Percentiles rank a stretch among this genome's conserved stretches.
Conservation (phyloP, 2,113 vertebrate genomes). For the Crotalus horridus region DNA sequence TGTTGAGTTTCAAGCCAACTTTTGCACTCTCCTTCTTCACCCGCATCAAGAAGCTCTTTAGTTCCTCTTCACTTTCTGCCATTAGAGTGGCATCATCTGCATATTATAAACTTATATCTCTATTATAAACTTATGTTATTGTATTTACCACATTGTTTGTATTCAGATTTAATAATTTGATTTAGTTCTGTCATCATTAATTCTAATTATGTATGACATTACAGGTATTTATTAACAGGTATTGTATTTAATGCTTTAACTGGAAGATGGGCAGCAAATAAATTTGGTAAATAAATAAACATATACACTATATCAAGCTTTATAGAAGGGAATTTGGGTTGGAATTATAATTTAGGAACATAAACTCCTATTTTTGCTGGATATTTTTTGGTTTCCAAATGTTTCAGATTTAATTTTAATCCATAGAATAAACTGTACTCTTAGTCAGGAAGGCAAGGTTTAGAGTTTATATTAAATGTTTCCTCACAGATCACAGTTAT, state of each 20-base stretch:
- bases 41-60: no score
- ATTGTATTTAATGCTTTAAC: not conserved
- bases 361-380: not conserved
- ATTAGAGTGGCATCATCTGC: no score
- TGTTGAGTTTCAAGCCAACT: no score
- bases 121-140: not conserved
- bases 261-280: no score
- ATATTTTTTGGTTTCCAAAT: not conserved
- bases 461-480: not conserved
- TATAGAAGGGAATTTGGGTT: not conserved
- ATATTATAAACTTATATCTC: no score
- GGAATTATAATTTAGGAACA: not conserved
- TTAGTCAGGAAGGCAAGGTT: not conserved
- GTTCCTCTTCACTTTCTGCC: no score
- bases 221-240: not conserved
- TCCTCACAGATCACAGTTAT: not conserved
- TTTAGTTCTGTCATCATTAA: not conserved
- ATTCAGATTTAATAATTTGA: not conserved
- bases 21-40: no score
- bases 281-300: no score
- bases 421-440: not conserved
- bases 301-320: not conserved
- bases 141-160: not conserved
- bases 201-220: not conserved
- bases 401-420: not conserved